phyloP scores from a whole-genome alignment of 2,113 vertebrate species.

The Cebus imitator region DNA sequence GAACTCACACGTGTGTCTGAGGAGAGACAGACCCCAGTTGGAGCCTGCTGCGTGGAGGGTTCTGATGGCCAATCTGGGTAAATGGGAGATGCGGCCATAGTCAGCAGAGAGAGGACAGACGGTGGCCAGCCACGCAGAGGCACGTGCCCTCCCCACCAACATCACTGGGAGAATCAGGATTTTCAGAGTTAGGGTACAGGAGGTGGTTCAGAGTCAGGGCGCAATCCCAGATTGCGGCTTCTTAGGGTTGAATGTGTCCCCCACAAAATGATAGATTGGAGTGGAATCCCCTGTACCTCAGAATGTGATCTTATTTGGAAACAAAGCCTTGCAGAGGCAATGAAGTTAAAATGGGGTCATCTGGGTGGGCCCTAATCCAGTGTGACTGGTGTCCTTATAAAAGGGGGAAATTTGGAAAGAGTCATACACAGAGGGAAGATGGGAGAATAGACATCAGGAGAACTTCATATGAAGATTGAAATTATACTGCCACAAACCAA shows the following conservation, averaged over 20 bases:
- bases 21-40: too few relatives aligned
- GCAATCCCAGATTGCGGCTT: background rate
- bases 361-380: background rate
- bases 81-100: background rate
- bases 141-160: rapidly evolving
- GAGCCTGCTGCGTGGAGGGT: background rate
- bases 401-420: background rate
- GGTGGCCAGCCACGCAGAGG: background rate
- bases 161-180: background rate
- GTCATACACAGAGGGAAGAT: background rate
- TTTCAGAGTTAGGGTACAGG: background rate
- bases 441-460: background rate
- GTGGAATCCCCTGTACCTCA: background rate
- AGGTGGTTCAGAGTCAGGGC: background rate
- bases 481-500: background rate
- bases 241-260: background rate
- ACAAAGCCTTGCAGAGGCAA: background rate
- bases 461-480: rapidly evolving
- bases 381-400: background rate
- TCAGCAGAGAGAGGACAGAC: background rate
- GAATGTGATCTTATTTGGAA: background rate
- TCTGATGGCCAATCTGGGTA: background rate
- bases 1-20: background rate
- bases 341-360: background rate
- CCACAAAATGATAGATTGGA: background rate